Evolutionary conservation across 2,888 invertebrate genomes (phyloP), one percentile per base, ranked within the genome.

Genomic region (Drosophila longiperda): DNA sequence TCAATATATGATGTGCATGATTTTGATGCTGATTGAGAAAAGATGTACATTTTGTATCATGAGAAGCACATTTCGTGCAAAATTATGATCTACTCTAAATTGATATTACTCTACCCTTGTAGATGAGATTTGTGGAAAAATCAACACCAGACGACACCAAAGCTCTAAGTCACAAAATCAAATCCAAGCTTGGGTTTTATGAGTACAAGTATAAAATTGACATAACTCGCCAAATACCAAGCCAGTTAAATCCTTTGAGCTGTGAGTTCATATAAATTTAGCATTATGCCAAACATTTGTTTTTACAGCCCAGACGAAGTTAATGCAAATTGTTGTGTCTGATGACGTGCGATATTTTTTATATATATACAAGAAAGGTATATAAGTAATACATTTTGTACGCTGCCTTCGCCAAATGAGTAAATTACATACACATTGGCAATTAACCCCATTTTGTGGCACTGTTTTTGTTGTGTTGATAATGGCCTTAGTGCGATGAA

Each of bases 401-500:
- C 12, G 48, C n/a, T 34, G 49, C 26, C 45, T 33, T 26, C 26
- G 17, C 48, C 34, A 71, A 82, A 80, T 80, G 78, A 49, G 57
- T 67, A 69, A 87, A 61, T 73, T 80, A 42, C 88, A 76, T 72
- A 85, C 90, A 82, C 76, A 85, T 73, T 53, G 66, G 73, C 68
- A 89, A 89, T 87, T 86, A 86, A 87, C 89, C 89, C 89, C 86
- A 81, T 81, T 84, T 70, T 58, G 68, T 57, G 54, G 80, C n/a
- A 20, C 40, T 78, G 57, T 86, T 88, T 74, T 81, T 84, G 75
- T 33, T 68, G 60, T 61, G 69, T 66, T 73, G 73, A 73, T 75
- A 79, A 82, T 73, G 74, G 59, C 73, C 57, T 65, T 58, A 66
- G 71, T 65, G 58, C 71, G 77, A 29, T 26, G 29, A 49, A 29